Evolutionary conservation across 2,113 vertebrate genomes (phyloP), one percentile per base, ranked within the genome.

Genomic region (Nesoenas mayeri): DNA sequence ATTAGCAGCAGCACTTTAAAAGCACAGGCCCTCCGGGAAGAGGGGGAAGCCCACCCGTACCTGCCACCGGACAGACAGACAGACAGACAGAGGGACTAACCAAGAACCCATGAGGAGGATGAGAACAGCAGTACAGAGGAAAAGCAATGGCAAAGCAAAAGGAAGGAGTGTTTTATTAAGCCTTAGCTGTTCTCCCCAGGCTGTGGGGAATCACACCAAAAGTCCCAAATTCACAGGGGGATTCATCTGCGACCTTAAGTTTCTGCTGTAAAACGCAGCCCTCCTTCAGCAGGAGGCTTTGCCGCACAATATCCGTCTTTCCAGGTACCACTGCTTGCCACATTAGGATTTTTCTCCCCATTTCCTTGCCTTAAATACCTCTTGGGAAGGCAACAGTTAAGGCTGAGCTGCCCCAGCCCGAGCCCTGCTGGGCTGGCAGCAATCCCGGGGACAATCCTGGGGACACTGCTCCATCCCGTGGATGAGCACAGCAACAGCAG

Each of bases 1-100:
- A 99, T 99, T 99, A 99, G 98, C 98, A 98, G 99, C 98, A 98
- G 98, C 98, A 98, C 98, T 98, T 97, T 96, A 97, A 98, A 98
- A 97, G 97, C 91, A 20, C 97, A 92, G 95, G 96, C 90, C 58
- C 92, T 80, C 58, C 5, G 6, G 84, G 96, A 91, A 97, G 77
- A 80, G 53, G 44, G 47, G 44, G 13, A 77, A 78, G 36, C 78
- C 71, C 6, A 9, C n/a, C 79, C 79, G 67, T 3, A 0, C 0
- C 0, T 25, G 53, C 44, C 64, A 60, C 53, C 0, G 3, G 22
- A 47, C 1, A 2, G 66, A 57, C 3, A 0, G 62, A 57, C 3
- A 0, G 62, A 83, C 2, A 0, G 89, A 69, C 51, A 26, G 53
- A 88, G 16, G 22, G 80, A 71, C 42, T 0, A 1, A 85, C 36